These are phyloP conservation scores for Pyrgus malvae DNA, from an alignment of 2,888 invertebrate species.

Conservation along the genomic window DNA sequence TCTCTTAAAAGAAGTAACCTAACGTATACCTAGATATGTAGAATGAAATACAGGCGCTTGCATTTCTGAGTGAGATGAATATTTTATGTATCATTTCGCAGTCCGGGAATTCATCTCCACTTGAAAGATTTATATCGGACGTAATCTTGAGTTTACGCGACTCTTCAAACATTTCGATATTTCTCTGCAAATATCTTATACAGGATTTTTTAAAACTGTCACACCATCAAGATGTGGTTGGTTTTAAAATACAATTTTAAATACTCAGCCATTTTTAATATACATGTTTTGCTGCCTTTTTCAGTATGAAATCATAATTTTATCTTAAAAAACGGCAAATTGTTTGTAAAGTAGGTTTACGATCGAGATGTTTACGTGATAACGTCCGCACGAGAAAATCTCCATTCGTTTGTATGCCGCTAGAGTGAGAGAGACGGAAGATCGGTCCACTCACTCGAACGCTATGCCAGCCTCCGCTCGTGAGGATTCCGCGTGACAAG, in stretches of 20 bases:
- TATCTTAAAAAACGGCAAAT: no score
- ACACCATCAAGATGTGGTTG: conserved; percentile 31
- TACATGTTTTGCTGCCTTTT: no score
- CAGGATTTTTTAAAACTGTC: conserved; percentile 47
- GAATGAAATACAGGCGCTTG: conserved; percentile 64
- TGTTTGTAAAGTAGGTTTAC: no score
- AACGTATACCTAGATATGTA: conserved; percentile 6
- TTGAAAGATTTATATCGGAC: conserved; percentile 74
- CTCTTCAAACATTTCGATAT: conserved; percentile 54
- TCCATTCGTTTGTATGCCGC: no score
- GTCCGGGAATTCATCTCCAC: conserved; percentile 69
- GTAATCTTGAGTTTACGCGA: conserved; percentile 67
- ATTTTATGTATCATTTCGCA: conserved; percentile 77
- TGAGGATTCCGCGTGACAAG: no score
- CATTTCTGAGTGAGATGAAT: conserved; percentile 71
- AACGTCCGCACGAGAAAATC: no score
- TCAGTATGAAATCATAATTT: no score
- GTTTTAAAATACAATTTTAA: background rate
- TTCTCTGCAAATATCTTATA: conserved; percentile 22
- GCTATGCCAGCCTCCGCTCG: no score
- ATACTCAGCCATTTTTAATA: no score
- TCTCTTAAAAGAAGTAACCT: background rate
- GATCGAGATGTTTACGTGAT: no score
- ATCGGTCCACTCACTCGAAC: no score
- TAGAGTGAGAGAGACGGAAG: no score